Conservation (phyloP, 2,113 vertebrate genomes). For the Burhinus oedicnemus region DNA sequence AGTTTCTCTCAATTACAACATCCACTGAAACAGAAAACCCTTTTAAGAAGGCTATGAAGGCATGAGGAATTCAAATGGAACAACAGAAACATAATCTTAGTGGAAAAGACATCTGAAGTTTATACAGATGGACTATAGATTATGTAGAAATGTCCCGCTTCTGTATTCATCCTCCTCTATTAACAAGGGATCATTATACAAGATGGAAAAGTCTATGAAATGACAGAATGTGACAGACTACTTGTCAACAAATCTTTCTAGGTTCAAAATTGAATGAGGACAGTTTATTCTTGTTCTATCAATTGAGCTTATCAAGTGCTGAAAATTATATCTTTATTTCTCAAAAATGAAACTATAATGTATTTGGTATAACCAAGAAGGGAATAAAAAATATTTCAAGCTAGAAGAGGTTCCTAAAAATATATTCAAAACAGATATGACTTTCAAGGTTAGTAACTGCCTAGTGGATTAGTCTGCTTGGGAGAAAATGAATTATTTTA, state of each 20-base stretch:
- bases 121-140: not conserved
- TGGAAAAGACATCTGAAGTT: not conserved
- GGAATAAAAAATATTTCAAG: not conserved
- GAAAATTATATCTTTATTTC: not conserved
- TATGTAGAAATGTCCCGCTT: not conserved
- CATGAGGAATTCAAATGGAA: not conserved
- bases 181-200: not conserved
- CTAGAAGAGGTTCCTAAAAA: not conserved
- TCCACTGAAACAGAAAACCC: not conserved
- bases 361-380: not conserved
- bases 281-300: not conserved
- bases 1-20: slow-evolving; percentile 32
- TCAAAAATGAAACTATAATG: not conserved
- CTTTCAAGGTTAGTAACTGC: not conserved
- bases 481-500: not conserved
- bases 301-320: not conserved
- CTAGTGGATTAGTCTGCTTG: not conserved
- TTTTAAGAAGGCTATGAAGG: not conserved
- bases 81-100: not conserved
- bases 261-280: not conserved
- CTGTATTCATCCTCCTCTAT: not conserved
- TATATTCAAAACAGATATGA: not conserved
- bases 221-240: not conserved
- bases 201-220: not conserved
- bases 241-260: not conserved